Base-by-base conservation (phyloP, 2,113 vertebrate genomes). In the Silurus asotus region DNA sequence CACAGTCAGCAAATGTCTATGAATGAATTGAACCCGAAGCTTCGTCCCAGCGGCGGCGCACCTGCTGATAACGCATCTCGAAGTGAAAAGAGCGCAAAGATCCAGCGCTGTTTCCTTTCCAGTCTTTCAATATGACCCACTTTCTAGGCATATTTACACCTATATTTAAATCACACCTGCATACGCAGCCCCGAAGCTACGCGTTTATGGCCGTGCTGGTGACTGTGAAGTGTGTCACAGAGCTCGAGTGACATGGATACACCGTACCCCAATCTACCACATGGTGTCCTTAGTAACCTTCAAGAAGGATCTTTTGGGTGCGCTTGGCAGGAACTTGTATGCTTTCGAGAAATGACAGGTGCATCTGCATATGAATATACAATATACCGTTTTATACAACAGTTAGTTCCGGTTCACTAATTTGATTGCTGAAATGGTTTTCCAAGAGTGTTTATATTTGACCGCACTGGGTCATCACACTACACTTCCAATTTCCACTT, bases 281-380 rank as follows among this genome's bases (percentile, higher is more conserved):
- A 82, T 87, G 74, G 59, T 85, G 85, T 87, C 80, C 81, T 75
- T 62, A 67, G 77, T 81, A 86, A 86, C 85, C 81, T 84, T 79
- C 59, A 58, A 11, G 65, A 88, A 67, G 75, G 59, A 59, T 75
- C 81, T 84, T 58, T 3, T 7, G 25, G 58, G 53, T 65, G 20
- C 14, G 37, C 76, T 78, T 74, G 58, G 15, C 56, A 70, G 53
- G 76, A 15, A 8, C 4, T 25, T 20, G 1, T 59, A 51, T 10
- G 28, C 64, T 67, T 74, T 82, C 45, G 8, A 86, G 67, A 62
- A 74, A 86, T 74, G 77, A 59, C 61, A 59, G 28, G 37, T 61
- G 51, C 20, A 61, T 14, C 28, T 65, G 28, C 10, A 23, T 56
- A 67, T 69, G 69, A 2, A 1, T 28, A 67, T 55, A 53, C 20